These are phyloP conservation scores for Agriopis aurantiaria DNA, from an alignment of 2,888 invertebrate genomes.

Conservation along the genomic window DNA sequence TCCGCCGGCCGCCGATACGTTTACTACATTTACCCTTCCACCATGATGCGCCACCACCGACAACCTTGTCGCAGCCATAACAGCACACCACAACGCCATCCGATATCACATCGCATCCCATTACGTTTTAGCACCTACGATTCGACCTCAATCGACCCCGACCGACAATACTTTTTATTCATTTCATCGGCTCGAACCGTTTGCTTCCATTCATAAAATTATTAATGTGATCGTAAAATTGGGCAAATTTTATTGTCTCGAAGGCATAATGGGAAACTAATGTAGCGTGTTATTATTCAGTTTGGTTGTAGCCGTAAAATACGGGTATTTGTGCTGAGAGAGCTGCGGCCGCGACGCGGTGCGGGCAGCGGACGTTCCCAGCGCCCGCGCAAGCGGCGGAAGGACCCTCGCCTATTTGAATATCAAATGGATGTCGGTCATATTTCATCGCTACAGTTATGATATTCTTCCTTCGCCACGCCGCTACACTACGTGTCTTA, in stretches of 20 bases:
- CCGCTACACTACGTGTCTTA: conserved; percentile 72
- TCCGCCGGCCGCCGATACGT: conserved; percentile 65
- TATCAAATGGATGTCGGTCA: conserved; percentile 82
- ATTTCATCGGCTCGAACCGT: conserved; percentile 79
- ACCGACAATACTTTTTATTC: conserved; percentile 73
- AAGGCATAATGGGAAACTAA: conserved; percentile 86
- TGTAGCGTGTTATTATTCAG: conserved; percentile 87
- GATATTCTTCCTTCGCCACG: conserved; percentile 81
- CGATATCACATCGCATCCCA: conserved; percentile 52
- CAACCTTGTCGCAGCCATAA: conserved; percentile 54
- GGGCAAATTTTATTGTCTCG: conserved; percentile 87
- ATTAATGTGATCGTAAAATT: conserved; percentile 87
- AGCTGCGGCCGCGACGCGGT: conserved; percentile 39
- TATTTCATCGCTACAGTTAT: conserved; percentile 84
- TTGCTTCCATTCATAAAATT: conserved; percentile 86
- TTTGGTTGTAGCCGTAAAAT: conserved; percentile 83
- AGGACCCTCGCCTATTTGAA: conserved; percentile 81
- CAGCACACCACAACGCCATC: conserved; percentile 51
- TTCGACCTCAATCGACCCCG: conserved; percentile 74
- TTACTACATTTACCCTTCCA: conserved; percentile 60
- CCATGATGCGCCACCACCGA: conserved; percentile 57
- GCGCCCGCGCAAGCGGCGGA: conserved; percentile 60
- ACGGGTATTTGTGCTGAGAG: conserved; percentile 72
- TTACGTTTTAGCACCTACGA: conserved; percentile 73
- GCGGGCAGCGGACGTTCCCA: conserved; percentile 66